A percentile compares a stretch with the other conserved stretches of the same genome.
Conservation (phyloP, 2,797 vertebrate species). For the Coccyzus lansbergi region DNA sequence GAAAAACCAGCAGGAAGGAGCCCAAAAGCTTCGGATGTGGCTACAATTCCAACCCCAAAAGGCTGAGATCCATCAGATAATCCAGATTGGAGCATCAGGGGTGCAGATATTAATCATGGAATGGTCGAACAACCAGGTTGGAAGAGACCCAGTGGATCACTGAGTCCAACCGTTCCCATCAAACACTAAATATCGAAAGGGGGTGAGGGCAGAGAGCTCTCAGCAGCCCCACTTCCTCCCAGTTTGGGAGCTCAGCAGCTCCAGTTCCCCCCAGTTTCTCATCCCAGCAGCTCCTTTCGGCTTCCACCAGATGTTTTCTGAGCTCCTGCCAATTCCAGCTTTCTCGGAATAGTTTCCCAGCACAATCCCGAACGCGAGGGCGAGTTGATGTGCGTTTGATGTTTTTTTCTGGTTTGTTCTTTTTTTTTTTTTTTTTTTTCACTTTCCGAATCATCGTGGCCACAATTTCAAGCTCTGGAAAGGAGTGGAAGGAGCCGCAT, state of each 20-base stretch:
- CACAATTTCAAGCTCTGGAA: background rate
- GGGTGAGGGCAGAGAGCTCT: accelerated
- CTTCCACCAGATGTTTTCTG: background rate
- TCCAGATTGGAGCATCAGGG: too few species aligned
- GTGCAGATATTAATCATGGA: accelerated
- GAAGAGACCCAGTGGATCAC: too few species aligned
- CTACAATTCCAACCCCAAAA: background rate
- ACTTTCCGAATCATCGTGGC: background rate
- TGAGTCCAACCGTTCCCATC: too few species aligned
- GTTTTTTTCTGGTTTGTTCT: too few species aligned
- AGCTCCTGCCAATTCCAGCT: background rate
- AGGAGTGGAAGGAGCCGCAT: background rate
- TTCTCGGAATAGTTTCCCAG: background rate
- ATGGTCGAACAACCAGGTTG: too few species aligned
- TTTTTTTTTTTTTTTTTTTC: background rate
- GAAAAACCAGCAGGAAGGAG: background rate
- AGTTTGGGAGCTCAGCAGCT: background rate
- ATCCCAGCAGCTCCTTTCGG: background rate
- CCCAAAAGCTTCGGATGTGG: accelerated
- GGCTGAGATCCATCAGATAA: background rate
- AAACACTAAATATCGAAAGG: too few species aligned
- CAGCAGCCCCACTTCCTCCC: background rate
- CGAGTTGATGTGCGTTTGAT: too few species aligned
- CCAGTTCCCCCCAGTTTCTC: background rate
- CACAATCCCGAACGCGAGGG: background rate